Evolutionary conservation across 2,888 invertebrate genomes (phyloP), one percentile per base, ranked within the genome.

Genomic region (Abrostola tripartita): DNA sequence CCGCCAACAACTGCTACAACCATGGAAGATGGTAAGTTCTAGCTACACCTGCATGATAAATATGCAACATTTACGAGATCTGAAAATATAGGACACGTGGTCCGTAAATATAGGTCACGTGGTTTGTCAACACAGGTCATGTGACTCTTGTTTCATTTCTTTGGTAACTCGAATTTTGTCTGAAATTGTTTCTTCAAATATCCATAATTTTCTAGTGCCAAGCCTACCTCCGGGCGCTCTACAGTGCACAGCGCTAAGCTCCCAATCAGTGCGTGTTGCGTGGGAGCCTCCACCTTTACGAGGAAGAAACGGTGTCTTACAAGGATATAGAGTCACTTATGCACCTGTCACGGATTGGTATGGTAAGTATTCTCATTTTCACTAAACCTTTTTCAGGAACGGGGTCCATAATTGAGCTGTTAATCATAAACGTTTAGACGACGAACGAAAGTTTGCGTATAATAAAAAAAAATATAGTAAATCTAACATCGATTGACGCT

Each of bases 281-380:
- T 98, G 98, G 98, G 97, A 97, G 79, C 96, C 97, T 14, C 98
- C 98, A 35, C 96, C 97, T 55, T 92, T 96, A 54, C 96, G 97
- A 76, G 97, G 97, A n/a, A 96, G 97, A 72, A 98, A 98, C 88
- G 98, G 98, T 12, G 95, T 97, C 63, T 95, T 98, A 67, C 97
- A 97, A 87, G 98, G 98, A 52, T 98, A 98, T 91, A 97, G 98
- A 92, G 97, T 98, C 63, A 97, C 96, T 63, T 97, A 97, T 89
- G 97, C 97, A 81, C 97, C 97, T 12, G 96, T 97, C 61, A 97
- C 97, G 71, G 97, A 97, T 86, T 96, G 97, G 96, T 97, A 96
- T 92, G 97, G 97, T 97, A 95, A 94, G 96, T 87, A 69, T 58
- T 40, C 81, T 24, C 24, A 24, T 24, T 24, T 24, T 24, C 24